Evolutionary conservation across 1,140 invertebrate genomes (phyloP), one percentile per base, ranked within the genome.

Genomic region (Trichonephila clavata): DNA sequence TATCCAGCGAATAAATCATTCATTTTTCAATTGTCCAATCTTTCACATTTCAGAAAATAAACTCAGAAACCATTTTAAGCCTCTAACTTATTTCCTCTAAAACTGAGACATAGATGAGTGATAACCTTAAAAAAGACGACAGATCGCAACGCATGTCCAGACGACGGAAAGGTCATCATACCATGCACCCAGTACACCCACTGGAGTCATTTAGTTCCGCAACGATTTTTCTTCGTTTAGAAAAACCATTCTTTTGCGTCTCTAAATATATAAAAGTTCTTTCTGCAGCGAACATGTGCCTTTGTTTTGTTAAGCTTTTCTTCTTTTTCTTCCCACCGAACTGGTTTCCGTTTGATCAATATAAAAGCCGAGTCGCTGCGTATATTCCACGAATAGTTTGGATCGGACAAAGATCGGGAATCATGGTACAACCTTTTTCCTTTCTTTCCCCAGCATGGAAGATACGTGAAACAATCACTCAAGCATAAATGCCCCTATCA

Each of bases 221-320:
- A 24, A 71, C n/a, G 68, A 32, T 24, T 71, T 16, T 32, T 71
- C 13, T 27, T 16, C 27, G 14, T 71, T 71, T 32, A 24, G 24
- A 71, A 71, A 71, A 32, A 27, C 4, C 5, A 71, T 71, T 71
- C n/a, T 71, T 71, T 71, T 50, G 50, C 13, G 3, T 27, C 24
- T 27, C 68, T 71, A 71, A 71, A 71, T 71, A 71, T 71, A 71
- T 32, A 24, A 71, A 71, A 71, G 68, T 71, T 71, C 68, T 71
- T 71, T 71, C 65, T 14, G 68, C 27, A 71, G 3, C 18, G 21
- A 63, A 20, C 61, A 63, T 63, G 61, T 18, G 61, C 27, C 27
- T 71, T 71, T 32, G n/a, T 71, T 71, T 27, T 4, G 24, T 32
- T 21, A 24, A 71, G 16, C 27, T 24, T 32, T 32, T 32, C 27